These are phyloP conservation scores for Papilio polyxenes DNA, from an alignment of 1,140 invertebrate genomes.

Conservation along the genomic window DNA sequence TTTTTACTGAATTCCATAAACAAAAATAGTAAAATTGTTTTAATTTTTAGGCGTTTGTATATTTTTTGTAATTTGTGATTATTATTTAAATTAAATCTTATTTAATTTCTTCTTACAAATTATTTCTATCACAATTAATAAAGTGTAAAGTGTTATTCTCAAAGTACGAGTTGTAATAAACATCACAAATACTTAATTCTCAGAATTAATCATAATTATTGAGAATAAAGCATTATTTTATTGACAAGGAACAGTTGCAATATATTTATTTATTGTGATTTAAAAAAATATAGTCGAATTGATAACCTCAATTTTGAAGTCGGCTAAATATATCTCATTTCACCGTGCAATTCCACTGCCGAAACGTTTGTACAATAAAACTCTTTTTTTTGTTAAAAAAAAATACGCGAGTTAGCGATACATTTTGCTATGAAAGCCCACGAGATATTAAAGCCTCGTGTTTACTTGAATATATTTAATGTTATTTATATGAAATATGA, in stretches of 20 bases:
- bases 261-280: background rate
- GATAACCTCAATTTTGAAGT: too few relatives aligned
- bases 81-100: background rate
- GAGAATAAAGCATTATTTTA: background rate
- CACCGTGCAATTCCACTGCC: too few relatives aligned
- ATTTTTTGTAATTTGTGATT: background rate
- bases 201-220: background rate
- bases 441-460: too few relatives aligned
- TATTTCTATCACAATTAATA: constrained; percentile 4
- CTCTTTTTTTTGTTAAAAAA: too few relatives aligned
- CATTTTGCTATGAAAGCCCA: too few relatives aligned
- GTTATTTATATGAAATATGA: too few relatives aligned
- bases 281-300: too few relatives aligned
- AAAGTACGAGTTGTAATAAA: background rate
- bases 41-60: background rate
- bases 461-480: too few relatives aligned
- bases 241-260: background rate
- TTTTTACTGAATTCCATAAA: background rate
- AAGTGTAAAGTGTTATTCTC: background rate
- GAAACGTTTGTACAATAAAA: too few relatives aligned
- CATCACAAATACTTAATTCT: constrained; percentile 8
- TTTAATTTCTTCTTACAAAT: background rate
- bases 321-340: too few relatives aligned
- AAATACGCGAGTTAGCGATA: too few relatives aligned
- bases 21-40: background rate